These are phyloP conservation scores for Listronotus bonariensis DNA, from an alignment of 1,140 invertebrate species.

Conservation along the genomic window DNA sequence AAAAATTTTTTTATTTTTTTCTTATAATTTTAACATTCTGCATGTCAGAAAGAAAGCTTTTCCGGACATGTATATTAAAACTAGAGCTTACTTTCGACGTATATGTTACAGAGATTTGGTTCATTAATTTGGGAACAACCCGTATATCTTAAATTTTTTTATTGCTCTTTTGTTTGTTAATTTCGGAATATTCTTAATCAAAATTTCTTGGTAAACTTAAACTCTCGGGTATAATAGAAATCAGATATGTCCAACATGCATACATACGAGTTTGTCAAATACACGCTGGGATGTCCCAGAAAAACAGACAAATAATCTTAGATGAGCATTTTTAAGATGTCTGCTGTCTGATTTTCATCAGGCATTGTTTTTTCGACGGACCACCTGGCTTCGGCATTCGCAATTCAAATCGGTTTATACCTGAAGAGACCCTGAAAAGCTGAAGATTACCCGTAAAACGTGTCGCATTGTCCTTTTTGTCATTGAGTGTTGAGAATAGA, in stretches of 20 bases:
- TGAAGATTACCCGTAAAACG: slow-evolving; percentile 5
- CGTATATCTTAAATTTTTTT: too few relatives aligned
- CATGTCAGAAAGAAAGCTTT: too few relatives aligned
- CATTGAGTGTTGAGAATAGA: too few relatives aligned
- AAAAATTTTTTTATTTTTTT: too few relatives aligned
- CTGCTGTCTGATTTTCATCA: slow-evolving; percentile 18
- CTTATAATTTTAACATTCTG: too few relatives aligned
- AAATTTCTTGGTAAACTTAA: background rate
- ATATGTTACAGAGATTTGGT: too few relatives aligned
- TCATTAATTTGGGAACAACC: too few relatives aligned
- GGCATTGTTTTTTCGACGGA: slow-evolving; percentile 15
- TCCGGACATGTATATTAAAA: too few relatives aligned
- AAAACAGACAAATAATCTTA: slow-evolving; percentile 5
- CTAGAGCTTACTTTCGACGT: too few relatives aligned
- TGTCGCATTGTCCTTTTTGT: slow-evolving; percentile 3
- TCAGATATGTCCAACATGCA: slow-evolving; percentile 1
- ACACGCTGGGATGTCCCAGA: slow-evolving; percentile 3
- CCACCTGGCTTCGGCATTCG: slow-evolving; percentile 25
- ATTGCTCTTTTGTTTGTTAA: too few relatives aligned
- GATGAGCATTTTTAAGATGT: slow-evolving; percentile 9
- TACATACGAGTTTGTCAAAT: background rate
- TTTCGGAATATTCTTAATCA: background rate
- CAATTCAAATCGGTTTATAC: slow-evolving; percentile 24
- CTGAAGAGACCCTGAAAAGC: slow-evolving; percentile 13
- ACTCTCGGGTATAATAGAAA: background rate